Evolutionary conservation across 2,888 invertebrate species (phyloP).

Genomic region (Operophtera brumata): DNA sequence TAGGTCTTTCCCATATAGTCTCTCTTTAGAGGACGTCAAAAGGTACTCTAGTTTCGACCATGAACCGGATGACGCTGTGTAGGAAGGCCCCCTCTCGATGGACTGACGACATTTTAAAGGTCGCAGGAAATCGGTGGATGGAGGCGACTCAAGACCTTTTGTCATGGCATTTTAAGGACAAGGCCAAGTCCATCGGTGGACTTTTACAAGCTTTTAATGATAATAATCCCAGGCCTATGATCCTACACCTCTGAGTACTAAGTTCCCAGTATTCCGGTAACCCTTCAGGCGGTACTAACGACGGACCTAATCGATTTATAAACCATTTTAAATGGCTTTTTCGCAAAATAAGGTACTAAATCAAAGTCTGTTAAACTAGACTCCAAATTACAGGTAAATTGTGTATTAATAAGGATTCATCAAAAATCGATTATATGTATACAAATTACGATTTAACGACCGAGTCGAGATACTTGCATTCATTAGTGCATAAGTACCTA

Average conservation of each 20-base stretch:
- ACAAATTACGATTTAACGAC: constrained; percentile 70
- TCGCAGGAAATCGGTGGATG: too few relatives aligned
- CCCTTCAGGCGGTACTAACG: not conserved
- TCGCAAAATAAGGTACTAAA: constrained; percentile 36
- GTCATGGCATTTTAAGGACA: too few relatives aligned
- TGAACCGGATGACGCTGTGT: too few relatives aligned
- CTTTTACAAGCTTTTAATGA: too few relatives aligned
- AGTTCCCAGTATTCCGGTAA: constrained; percentile 18
- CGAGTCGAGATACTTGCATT: constrained; percentile 16
- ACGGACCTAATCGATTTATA: constrained; percentile 47
- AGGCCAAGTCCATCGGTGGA: too few relatives aligned
- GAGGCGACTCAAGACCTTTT: too few relatives aligned
- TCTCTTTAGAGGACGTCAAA: too few relatives aligned
- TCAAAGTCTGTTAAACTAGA: constrained; percentile 28
- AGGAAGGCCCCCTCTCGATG: too few relatives aligned
- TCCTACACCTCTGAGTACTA: not conserved
- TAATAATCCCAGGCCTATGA: too few relatives aligned
- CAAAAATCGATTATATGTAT: constrained; percentile 74
- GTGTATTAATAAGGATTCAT: constrained; percentile 47
- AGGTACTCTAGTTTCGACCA: too few relatives aligned
- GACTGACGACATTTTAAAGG: too few relatives aligned
- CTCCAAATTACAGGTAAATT: constrained; percentile 22
- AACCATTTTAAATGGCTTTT: constrained; percentile 47
- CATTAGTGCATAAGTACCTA: constrained; percentile 10
- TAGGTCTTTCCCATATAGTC: too few relatives aligned